Percentiles rank a stretch among this genome's conserved stretches.
These are phyloP conservation scores for Triplophysa siluroides DNA, from an alignment of 2,113 vertebrate genomes.

Conservation along the genomic window DNA sequence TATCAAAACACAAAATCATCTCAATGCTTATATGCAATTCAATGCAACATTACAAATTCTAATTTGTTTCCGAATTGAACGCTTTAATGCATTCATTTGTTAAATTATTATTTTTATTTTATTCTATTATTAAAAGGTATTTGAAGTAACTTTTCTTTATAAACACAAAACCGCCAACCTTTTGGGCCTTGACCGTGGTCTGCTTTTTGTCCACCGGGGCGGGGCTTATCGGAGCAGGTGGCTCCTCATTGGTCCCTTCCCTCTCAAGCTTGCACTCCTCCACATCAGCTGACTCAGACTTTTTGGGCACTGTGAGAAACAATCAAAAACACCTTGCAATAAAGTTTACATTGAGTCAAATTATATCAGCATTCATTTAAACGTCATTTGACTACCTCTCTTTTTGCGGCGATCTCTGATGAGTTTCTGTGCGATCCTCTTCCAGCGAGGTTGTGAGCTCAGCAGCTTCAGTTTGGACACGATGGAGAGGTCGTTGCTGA, in stretches of 20 bases:
- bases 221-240: slow-evolving; percentile 84
- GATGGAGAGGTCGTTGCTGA: slow-evolving; percentile 93
- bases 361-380: too few species aligned
- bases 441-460: slow-evolving; percentile 93
- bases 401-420: slow-evolving; percentile 93
- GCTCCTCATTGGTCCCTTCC: slow-evolving; percentile 87
- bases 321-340: neutral
- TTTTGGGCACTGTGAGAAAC: slow-evolving; percentile 82
- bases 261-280: slow-evolving; percentile 93
- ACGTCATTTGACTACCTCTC: slow-evolving; percentile 68
- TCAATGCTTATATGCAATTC: neutral
- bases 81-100: too few species aligned
- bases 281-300: slow-evolving; percentile 87
- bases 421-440: slow-evolving; percentile 89
- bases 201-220: slow-evolving; percentile 84
- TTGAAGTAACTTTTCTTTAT: too few species aligned
- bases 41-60: too few species aligned
- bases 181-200: slow-evolving; percentile 82
- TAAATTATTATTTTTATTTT: neutral
- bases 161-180: slow-evolving; percentile 69
- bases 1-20: too few species aligned
- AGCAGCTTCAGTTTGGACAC: slow-evolving; percentile 93
- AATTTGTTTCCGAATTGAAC: too few species aligned
- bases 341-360: neutral
- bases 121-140: neutral